These are phyloP conservation scores for Melikaiella ostensackeni DNA, from an alignment of 2,888 invertebrate genomes.

Conservation along the genomic window DNA sequence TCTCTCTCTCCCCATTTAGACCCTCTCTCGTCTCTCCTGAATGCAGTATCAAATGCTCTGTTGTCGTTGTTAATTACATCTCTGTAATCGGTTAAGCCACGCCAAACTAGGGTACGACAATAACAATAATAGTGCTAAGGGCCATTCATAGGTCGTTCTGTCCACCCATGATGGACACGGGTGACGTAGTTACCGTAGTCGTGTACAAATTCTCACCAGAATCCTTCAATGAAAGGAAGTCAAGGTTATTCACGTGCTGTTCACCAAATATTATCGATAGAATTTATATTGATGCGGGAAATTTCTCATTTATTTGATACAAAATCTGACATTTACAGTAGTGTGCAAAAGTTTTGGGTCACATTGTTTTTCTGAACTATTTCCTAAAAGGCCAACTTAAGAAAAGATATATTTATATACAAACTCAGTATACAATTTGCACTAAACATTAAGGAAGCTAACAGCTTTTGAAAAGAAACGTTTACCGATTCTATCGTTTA, in stretches of 20 bases:
- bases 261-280: not conserved
- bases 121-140: slow-evolving; percentile 35
- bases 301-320: not conserved
- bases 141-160: slow-evolving; percentile 31
- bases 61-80: slow-evolving; percentile 36
- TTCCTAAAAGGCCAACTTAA: no score
- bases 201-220: slow-evolving; percentile 1
- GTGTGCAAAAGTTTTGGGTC: no score
- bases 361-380: no score
- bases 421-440: no score
- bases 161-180: slow-evolving; percentile 23
- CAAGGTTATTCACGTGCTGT: not conserved
- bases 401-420: no score
- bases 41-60: slow-evolving; percentile 34
- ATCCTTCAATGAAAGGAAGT: slow-evolving; percentile 1
- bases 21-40: slow-evolving; percentile 37
- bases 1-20: slow-evolving; percentile 24
- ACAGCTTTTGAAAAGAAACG: no score
- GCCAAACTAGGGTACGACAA: slow-evolving; percentile 37
- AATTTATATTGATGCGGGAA: not conserved
- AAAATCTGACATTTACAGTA: not conserved
- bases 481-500: no score
- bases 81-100: slow-evolving; percentile 40
- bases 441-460: no score
- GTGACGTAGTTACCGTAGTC: not conserved